Conservation (phyloP, 2,888 invertebrate species). For the Scaptomyza parva region DNA sequence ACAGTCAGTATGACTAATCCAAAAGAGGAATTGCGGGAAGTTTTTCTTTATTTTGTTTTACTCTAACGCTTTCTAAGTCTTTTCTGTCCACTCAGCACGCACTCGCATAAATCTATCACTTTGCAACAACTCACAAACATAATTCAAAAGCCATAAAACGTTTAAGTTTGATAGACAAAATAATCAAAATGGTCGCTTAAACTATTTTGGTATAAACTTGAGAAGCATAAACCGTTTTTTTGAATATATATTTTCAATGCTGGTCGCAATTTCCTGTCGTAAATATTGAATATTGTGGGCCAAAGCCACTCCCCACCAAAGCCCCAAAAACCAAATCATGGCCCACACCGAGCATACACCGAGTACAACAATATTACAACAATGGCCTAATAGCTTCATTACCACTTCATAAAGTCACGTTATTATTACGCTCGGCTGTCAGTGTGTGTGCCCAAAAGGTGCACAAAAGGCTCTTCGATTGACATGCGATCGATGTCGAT, state of each 20-base stretch:
- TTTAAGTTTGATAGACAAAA: constrained; percentile 19
- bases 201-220: constrained; percentile 44
- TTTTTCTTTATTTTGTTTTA: background rate
- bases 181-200: constrained; percentile 40
- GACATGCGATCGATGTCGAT: constrained; percentile 49
- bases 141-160: constrained; percentile 69
- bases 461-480: constrained; percentile 31
- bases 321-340: constrained; percentile 21
- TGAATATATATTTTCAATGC: constrained; percentile 67
- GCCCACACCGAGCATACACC: constrained; percentile 2
- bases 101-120: constrained; percentile 74
- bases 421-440: constrained; percentile 75
- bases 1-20: constrained; percentile 10
- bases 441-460: constrained; percentile 11
- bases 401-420: constrained; percentile 83
- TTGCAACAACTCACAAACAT: constrained; percentile 40
- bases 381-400: constrained; percentile 79
- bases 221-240: constrained; percentile 28
- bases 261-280: constrained; percentile 82
- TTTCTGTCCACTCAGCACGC: constrained; percentile 49
- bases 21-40: too few relatives aligned
- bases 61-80: constrained; percentile 35
- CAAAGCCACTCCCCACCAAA: constrained; percentile 63
- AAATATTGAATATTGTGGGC: constrained; percentile 79
- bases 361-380: constrained; percentile 28